phyloP scores from a whole-genome alignment of 1,140 invertebrate species.

The Caenorhabditis briggsae region DNA sequence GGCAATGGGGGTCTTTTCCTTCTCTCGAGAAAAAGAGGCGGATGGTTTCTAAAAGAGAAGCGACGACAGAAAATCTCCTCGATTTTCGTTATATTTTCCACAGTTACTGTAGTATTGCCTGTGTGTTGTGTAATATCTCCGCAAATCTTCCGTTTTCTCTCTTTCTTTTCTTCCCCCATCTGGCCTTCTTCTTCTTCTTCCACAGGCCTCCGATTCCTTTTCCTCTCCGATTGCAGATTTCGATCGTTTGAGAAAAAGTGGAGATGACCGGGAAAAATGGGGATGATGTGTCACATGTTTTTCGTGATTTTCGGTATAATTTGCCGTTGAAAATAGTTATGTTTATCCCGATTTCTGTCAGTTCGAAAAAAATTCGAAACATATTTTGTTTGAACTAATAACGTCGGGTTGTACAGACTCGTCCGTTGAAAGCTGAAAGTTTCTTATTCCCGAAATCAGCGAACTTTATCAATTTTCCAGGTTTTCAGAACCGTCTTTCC shows the following conservation, averaged over 20 bases:
- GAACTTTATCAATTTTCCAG: too few species aligned
- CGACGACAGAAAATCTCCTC: neutral
- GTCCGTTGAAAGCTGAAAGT: too few species aligned
- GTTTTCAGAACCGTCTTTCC: too few species aligned
- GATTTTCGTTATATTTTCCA: neutral
- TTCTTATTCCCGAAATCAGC: too few species aligned
- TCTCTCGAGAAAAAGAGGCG: neutral
- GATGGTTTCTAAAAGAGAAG: too few species aligned
- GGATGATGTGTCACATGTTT: slow-evolving; percentile 12
- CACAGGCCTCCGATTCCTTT: neutral
- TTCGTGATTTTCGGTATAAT: neutral
- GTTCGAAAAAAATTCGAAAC: too few species aligned
- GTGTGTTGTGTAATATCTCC: slow-evolving; percentile 53
- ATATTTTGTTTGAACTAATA: too few species aligned
- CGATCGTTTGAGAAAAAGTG: neutral
- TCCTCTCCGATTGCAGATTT: neutral
- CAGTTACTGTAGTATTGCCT: slow-evolving; percentile 47
- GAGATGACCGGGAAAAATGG: neutral
- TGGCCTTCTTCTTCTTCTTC: neutral
- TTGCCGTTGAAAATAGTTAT: too few species aligned
- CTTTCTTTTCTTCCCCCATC: neutral
- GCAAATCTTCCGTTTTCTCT: neutral
- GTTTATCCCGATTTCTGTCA: too few species aligned
- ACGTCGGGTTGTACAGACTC: too few species aligned
- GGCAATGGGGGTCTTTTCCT: neutral